Percentiles rank a stretch among this genome's conserved stretches.
phyloP scores from a whole-genome alignment of 2,888 invertebrate species.

The Onchidella celtica region DNA sequence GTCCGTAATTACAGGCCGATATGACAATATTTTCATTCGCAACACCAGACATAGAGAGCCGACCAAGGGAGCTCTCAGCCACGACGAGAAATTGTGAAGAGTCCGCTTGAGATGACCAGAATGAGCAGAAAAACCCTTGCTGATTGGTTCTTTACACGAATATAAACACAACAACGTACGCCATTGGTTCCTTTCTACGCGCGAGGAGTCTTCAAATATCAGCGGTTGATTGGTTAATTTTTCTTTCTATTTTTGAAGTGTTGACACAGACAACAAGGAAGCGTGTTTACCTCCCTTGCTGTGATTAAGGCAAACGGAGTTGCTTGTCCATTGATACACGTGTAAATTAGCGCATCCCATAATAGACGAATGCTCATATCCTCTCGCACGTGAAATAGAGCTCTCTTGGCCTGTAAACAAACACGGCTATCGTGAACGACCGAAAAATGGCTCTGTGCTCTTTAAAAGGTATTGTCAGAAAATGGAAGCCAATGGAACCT shows the following conservation, averaged over 20 bases:
- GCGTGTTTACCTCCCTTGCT: slow-evolving; percentile 27
- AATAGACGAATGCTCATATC: slow-evolving; percentile 35
- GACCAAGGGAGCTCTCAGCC: background rate
- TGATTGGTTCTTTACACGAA: slow-evolving; percentile 44
- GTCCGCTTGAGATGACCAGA: slow-evolving; percentile 24
- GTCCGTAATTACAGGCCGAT: slow-evolving; percentile 46
- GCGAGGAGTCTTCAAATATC: slow-evolving; percentile 19
- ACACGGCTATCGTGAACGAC: background rate
- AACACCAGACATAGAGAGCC: slow-evolving; percentile 22
- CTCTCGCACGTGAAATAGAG: slow-evolving; percentile 28
- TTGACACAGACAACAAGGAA: slow-evolving; percentile 17
- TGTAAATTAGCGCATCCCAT: slow-evolving; percentile 18
- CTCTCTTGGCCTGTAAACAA: slow-evolving; percentile 24
- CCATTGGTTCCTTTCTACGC: slow-evolving; percentile 20
- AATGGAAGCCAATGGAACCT: no score
- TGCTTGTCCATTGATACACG: slow-evolving; percentile 40
- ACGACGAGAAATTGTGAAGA: slow-evolving; percentile 15
- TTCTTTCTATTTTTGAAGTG: background rate
- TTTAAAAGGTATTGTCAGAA: background rate
- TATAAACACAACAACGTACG: slow-evolving; percentile 37
- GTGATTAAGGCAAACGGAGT: slow-evolving; percentile 12
- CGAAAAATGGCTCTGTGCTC: background rate
- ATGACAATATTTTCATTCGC: slow-evolving; percentile 44
- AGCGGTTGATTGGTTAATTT: slow-evolving; percentile 28
- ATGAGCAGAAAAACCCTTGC: slow-evolving; percentile 18